Base-by-base conservation (phyloP, 2,113 vertebrate genomes). In the Hirundichthys speculiger region DNA sequence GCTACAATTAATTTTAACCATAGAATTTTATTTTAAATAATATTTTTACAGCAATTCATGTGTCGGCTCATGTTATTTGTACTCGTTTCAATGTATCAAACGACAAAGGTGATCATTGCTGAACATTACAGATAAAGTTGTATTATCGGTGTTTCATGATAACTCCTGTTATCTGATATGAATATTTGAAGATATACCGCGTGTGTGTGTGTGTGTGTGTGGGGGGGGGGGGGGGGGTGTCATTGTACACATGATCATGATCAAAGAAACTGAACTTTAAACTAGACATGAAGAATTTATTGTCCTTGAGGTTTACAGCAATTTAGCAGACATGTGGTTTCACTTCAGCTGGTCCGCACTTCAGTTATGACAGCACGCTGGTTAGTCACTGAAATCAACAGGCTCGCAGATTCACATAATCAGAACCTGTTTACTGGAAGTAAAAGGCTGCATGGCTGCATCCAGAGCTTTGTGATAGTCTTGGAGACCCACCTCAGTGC, bases 371-470 rank as follows among this genome's bases (percentile, higher is more conserved):
- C 12, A 14, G 2, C 11, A 2, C 0, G 8, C 2, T 25, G n/a
- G 1, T 39, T 8, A 20, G 12, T 13, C 45, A 16, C 16, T 19
- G 12, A 22, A 11, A 42, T 12, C 15, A 39, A 39, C 9, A 14
- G 2, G 3, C 19, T 96, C 90, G 96, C 94, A 98, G 89, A 43
- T 20, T 96, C 90, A 96, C 94, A 98, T 89, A 43, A 94, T 86
- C 2, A 99, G 90, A 67, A 99, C 89, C 84, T 98, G 96, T 84
- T 99, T 99, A 10, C 91, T 86, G 22, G 95, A 96, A 0, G 74
- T 18, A 15, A 94, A 98, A 19, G 96, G 95, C 69, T 93, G 91
- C 93, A 92, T 93, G 46, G 95, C 82, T 3, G 83, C 63, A 13
- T 92, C 87, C 84, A 99, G 80, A 0, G 95, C 96, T 24, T 14